Evolutionary conservation across 2,888 invertebrate genomes (phyloP), one percentile per base, ranked within the genome.

Genomic region (Laothoe populi): DNA sequence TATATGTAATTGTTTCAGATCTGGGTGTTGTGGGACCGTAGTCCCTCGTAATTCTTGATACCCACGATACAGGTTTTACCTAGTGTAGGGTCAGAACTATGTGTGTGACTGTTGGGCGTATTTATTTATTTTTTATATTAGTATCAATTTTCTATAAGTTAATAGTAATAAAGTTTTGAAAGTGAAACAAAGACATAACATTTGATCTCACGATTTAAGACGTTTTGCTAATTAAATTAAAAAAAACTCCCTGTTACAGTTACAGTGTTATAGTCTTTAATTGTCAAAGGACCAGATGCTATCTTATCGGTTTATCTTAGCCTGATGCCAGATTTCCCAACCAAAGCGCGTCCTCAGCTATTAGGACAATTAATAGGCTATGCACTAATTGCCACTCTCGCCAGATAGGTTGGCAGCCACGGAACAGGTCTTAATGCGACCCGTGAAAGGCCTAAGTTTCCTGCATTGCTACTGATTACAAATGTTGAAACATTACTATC

Each of bases 311-410:
- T 53, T 53, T 53, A 31, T 53, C 35, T 35, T 53, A 53, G 53
- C 35, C 11, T 53, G n/a, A 31, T 35, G 31, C 19, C 35, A 53
- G 21, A 31, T 53, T 31, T 53, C 53, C 10, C 49, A n/a, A 19
- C 31, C 35, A 53, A 53, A 35, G 35, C 53, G 35, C 35, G 53
- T 35, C n/a, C 35, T 53, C 21, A 35, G 53, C 35, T 53, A 53
- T 53, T 35, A 53, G 19, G 53, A 53, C 53, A 53, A 53, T 53
- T 53, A 53, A 53, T 53, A 53, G 53, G 53, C 53, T 53, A 31
- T 53, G 35, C 19, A 35, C 11, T 53, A 53, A 53, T 53, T 53
- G 53, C 53, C 35, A 53, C 53, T 53, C 53, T 4, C 19, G 10
- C 35, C 19, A 53, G 53, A 35, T 53, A 35, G 53, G 53, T 53